Evolutionary conservation across 2,113 vertebrate species (phyloP).

Genomic region (Alligator sinensis): DNA sequence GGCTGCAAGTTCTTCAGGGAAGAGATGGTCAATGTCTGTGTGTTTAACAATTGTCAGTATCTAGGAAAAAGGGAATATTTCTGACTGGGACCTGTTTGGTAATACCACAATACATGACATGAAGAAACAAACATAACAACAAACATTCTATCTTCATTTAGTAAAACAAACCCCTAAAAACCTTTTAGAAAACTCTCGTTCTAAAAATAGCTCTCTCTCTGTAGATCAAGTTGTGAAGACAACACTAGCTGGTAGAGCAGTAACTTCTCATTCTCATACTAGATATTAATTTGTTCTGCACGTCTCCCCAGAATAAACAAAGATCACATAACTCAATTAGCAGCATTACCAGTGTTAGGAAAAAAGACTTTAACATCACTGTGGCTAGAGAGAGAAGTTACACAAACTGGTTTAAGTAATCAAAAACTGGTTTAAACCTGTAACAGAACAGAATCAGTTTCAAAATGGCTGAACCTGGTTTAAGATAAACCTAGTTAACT

Average conservation of each 20-base stretch:
- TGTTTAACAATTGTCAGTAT: not conserved
- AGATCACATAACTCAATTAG: not conserved
- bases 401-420: too few species aligned
- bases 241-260: not conserved
- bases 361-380: not conserved
- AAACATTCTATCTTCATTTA: not conserved
- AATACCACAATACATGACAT: slow-evolving; percentile 13
- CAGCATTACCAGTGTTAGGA: not conserved
- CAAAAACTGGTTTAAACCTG: too few species aligned
- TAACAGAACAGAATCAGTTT: too few species aligned
- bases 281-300: not conserved
- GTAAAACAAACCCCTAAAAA: not conserved
- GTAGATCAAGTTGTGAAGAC: not conserved
- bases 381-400: too few species aligned
- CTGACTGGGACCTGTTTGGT: not conserved
- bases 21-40: not conserved
- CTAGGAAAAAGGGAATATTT: not conserved
- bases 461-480: too few species aligned
- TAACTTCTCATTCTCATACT: not conserved
- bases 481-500: too few species aligned
- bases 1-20: not conserved
- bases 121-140: not conserved
- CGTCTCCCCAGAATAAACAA: not conserved
- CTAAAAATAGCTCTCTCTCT: slow-evolving; percentile 10
- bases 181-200: not conserved